phyloP scores from a whole-genome alignment of 2,888 invertebrate species.

The Tetanocera ferruginea region DNA sequence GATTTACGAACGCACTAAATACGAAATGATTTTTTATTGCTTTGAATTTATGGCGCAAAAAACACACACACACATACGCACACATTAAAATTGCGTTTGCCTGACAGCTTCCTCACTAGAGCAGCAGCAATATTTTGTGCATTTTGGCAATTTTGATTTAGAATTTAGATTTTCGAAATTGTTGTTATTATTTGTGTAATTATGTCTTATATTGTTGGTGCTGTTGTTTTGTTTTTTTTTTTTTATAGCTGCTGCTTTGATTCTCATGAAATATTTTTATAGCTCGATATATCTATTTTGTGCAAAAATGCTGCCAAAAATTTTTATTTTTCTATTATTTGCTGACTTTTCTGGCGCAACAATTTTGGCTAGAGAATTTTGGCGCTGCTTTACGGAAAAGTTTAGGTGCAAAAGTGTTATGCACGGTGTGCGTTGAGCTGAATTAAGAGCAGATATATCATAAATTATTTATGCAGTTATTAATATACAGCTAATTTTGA shows the following conservation, averaged over 20 bases:
- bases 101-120: neutral
- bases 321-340: neutral
- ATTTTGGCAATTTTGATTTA: conserved; percentile 11
- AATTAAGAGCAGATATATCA: neutral
- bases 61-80: too few relatives aligned
- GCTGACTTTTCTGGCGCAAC: neutral
- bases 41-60: neutral
- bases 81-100: neutral
- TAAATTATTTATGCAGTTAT: neutral
- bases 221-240: neutral
- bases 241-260: neutral
- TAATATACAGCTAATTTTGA: neutral
- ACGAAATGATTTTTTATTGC: conserved; percentile 31
- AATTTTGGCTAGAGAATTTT: conserved; percentile 13
- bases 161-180: conserved; percentile 2
- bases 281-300: too few relatives aligned
- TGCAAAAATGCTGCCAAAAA: conserved; percentile 1
- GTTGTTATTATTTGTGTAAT: conserved; percentile 8
- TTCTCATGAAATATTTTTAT: neutral
- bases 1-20: conserved; percentile 38
- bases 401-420: neutral
- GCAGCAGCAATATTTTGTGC: neutral
- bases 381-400: neutral
- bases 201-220: neutral
- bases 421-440: neutral